Evolutionary conservation across 2,888 invertebrate species (phyloP).

Genomic region (Exephanes ischioxanthus): DNA sequence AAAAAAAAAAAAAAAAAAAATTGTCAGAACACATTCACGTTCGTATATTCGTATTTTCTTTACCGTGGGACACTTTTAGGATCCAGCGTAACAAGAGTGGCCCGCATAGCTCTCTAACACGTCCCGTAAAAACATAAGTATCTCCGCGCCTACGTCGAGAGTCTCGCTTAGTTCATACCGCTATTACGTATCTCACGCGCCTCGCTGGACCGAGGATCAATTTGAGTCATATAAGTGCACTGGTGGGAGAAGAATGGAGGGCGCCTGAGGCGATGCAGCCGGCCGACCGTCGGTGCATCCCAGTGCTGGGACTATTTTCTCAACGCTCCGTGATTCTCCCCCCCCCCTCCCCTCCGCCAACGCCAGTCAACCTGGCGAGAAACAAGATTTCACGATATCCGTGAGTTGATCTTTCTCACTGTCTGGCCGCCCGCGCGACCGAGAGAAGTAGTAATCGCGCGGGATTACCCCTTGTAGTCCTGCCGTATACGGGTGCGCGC

Average conservation of each 20-base stretch:
- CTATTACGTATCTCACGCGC: conserved; percentile 1
- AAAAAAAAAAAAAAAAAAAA: no score
- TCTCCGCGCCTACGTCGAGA: background rate
- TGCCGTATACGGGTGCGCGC: conserved; percentile 55
- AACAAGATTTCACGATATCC: conserved; percentile 55
- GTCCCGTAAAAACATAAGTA: background rate
- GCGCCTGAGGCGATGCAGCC: conserved; percentile 38
- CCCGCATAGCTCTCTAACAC: background rate
- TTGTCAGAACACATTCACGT: no score
- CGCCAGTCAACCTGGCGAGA: background rate
- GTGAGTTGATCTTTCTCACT: conserved; percentile 44
- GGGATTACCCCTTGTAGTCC: conserved; percentile 53
- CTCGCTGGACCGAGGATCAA: background rate
- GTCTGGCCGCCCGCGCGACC: conserved; percentile 41
- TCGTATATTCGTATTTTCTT: no score
- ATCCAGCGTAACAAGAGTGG: no score
- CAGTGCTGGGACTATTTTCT: conserved; percentile 16
- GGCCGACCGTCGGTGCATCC: conserved; percentile 19
- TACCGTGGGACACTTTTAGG: no score
- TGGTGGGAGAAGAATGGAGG: background rate
- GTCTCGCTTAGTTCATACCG: background rate
- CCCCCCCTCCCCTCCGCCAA: background rate
- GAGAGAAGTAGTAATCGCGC: conserved; percentile 36
- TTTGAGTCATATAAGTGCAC: background rate
- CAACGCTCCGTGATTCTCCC: background rate